These are phyloP conservation scores for Cydia splendana DNA, from an alignment of 1,140 invertebrate genomes.

Conservation along the genomic window DNA sequence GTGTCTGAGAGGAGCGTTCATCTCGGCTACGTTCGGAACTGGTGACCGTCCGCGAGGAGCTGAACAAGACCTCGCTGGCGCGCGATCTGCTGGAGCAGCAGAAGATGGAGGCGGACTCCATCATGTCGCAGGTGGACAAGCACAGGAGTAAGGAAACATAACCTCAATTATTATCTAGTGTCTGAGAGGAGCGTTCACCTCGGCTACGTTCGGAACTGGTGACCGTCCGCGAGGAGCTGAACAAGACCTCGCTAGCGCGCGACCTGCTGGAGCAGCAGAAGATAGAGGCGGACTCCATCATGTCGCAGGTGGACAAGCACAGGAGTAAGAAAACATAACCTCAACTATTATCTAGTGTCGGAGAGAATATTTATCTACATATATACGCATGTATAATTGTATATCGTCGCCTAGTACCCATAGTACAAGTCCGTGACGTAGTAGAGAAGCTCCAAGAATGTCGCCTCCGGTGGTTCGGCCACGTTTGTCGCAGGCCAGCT, in stretches of 20 bases:
- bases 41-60: constrained; percentile 86
- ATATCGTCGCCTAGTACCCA: no score
- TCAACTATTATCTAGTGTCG: no score
- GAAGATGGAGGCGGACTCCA: constrained; percentile 86
- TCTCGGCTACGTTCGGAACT: constrained; percentile 87
- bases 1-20: constrained; percentile 87
- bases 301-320: constrained; percentile 87
- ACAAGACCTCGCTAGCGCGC: constrained; percentile 84
- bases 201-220: constrained; percentile 87
- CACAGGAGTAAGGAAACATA: constrained; percentile 81
- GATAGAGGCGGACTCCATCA: constrained; percentile 85
- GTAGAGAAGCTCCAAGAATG: no score
- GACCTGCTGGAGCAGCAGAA: constrained; percentile 91
- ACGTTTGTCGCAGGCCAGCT: no score
- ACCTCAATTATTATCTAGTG: no score
- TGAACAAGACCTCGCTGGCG: constrained; percentile 85
- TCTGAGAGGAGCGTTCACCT: constrained; percentile 82
- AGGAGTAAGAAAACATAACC: constrained; percentile 78
- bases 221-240: constrained; percentile 86
- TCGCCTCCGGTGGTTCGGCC: no score
- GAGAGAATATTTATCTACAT: no score
- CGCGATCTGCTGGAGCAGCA: constrained; percentile 90
- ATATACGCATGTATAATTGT: no score
- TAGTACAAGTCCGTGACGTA: no score
- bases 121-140: constrained; percentile 88